phyloP scores from a whole-genome alignment of 1,140 invertebrate species.

The Achroia grisella region DNA sequence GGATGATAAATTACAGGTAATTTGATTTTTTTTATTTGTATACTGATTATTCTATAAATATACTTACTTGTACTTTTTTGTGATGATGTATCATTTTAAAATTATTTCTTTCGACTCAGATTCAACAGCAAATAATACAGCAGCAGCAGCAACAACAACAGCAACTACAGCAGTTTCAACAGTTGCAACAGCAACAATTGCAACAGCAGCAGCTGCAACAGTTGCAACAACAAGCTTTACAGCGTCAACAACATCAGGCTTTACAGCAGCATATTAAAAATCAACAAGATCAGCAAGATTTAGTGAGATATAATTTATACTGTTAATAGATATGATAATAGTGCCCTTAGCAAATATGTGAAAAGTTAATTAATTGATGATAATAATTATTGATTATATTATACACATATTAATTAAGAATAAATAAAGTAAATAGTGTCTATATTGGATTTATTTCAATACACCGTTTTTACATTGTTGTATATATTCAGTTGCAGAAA shows the following conservation, averaged over 20 bases:
- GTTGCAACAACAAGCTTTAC: constrained; percentile 49
- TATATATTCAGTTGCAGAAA: constrained; percentile 43
- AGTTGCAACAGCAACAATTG: constrained; percentile 53
- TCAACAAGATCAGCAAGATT: constrained; percentile 62
- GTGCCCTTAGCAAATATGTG: too few relatives aligned
- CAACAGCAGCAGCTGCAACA: constrained; percentile 42
- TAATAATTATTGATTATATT: too few relatives aligned
- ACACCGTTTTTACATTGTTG: too few relatives aligned
- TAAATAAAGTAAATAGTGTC: too few relatives aligned
- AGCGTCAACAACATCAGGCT: constrained; percentile 51
- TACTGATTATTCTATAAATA: background rate
- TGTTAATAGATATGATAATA: background rate
- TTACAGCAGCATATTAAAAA: constrained; percentile 64
- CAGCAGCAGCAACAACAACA: constrained; percentile 48
- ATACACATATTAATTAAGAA: too few relatives aligned
- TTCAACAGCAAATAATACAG: constrained; percentile 46
- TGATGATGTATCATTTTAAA: too few relatives aligned
- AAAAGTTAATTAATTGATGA: too few relatives aligned
- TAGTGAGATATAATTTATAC: constrained; percentile 28
- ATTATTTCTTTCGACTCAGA: constrained; percentile 19
- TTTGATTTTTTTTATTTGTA: background rate
- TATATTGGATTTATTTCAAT: too few relatives aligned
- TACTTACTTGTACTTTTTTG: background rate
- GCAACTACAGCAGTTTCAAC: constrained; percentile 58
- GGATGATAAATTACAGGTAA: constrained; percentile 62